phyloP scores from a whole-genome alignment of 2,113 vertebrate species.

The Jacana jacana region DNA sequence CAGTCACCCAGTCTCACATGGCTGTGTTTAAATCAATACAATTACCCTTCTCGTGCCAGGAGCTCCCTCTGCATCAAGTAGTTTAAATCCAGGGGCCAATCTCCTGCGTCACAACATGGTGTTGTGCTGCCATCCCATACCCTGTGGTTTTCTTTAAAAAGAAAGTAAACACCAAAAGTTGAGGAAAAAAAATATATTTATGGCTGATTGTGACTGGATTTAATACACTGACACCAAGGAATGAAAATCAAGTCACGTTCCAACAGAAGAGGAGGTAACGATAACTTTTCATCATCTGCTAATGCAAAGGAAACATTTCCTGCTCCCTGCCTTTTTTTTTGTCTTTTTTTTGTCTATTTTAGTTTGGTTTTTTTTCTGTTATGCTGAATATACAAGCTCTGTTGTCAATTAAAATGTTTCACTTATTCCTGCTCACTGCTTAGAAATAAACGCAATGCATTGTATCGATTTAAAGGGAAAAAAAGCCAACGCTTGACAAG shows the following conservation, averaged over 20 bases:
- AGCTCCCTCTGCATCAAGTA: not conserved
- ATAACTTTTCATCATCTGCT: not conserved
- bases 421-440: not conserved
- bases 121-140: not conserved
- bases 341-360: not conserved
- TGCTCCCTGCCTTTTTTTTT: not conserved
- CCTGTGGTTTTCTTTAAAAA: not conserved
- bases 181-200: not conserved
- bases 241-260: not conserved
- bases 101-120: not conserved
- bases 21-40: not conserved
- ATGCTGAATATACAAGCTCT: not conserved
- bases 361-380: not conserved
- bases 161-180: not conserved
- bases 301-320: not conserved
- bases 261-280: not conserved
- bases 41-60: not conserved
- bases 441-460: constrained; percentile 20
- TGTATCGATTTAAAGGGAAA: constrained; percentile 7
- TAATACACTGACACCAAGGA: not conserved
- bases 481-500: not conserved
- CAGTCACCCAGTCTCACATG: not conserved
- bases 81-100: not conserved
- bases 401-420: constrained; percentile 52
- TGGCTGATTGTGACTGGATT: not conserved